phyloP scores from a whole-genome alignment of 2,797 vertebrate genomes.

The Lutra lutra region DNA sequence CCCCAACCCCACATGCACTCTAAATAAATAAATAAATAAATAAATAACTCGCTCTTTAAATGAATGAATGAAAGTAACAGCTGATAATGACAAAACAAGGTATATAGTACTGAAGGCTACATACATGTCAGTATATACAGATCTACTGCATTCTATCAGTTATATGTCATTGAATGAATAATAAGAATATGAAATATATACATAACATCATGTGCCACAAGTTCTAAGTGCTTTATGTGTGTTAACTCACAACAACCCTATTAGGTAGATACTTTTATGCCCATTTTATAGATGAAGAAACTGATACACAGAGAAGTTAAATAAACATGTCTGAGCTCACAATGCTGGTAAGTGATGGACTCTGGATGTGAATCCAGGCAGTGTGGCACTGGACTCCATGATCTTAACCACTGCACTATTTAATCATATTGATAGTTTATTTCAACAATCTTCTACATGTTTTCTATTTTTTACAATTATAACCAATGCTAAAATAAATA shows the following conservation, averaged over 20 bases:
- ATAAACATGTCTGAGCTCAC: not conserved
- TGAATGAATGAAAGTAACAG: not conserved
- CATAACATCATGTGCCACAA: not conserved
- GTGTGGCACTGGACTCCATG: not conserved
- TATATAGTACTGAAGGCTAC: not conserved
- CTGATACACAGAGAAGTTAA: not conserved
- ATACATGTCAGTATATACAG: not conserved
- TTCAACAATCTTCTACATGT: not conserved
- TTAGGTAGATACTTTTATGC: not conserved
- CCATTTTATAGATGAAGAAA: not conserved
- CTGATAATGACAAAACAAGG: not conserved
- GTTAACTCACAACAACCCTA: not conserved
- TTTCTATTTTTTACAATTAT: not conserved
- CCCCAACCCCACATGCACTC: not conserved
- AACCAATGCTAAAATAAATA: constrained; percentile 16
- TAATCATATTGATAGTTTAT: not conserved
- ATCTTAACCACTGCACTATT: not conserved
- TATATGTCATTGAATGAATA: not conserved
- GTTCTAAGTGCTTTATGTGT: not conserved
- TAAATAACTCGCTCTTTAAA: not conserved
- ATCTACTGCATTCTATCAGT: not conserved
- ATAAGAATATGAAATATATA: not conserved
- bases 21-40: not conserved
- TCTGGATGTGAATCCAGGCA: not conserved
- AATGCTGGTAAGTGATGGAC: not conserved